Base-by-base conservation (phyloP, 2,888 invertebrate species). In the Neoascia interrupta region DNA sequence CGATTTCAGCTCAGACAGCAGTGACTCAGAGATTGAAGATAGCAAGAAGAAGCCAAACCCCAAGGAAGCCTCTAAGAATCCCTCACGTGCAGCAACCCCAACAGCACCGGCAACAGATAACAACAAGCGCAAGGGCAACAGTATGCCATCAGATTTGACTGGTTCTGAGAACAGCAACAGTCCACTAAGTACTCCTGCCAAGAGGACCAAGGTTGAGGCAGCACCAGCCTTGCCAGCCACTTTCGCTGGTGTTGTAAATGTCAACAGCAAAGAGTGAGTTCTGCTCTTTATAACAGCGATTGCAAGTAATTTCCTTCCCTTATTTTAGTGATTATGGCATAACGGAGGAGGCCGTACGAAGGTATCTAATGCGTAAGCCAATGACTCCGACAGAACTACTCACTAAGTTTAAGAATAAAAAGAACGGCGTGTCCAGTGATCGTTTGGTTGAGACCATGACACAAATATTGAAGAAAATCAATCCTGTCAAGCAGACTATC, bases 341-440 rank as follows among this genome's bases (percentile, higher is more conserved):
- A 31, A 96, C 96, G 0, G 98, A 98, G 87, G 98, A 98, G 84
- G 95, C 97, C 0, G 97, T 99, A 4, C 91, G 98, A 1, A 93
- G 98, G 11, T 99, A 99, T 89, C 90, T 99, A 26, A 95, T 96
- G 88, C 92, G 99, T 6, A 99, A 99, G 86, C 99, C 99, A 0
- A 97, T 99, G 95, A 99, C 99, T 0, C 96, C 98, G 0, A 98
- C 97, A 0, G 98, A 99, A 86, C 90, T 98, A 26, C 89, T 98
- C 39, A 96, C 97, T 81, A 98, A 98, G 90, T 97, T 98, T 90
- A 97, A 97, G 87, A 95, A 95, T 34, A 97, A 97, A 89, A 96
- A 97, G 85, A 95, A 96, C 6, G 97, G 97, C 3, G 92, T 97
- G 51, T 94, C 94, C 63, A 96, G 95, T 82, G 96, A 98, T 81